A percentile compares a stretch with the other conserved stretches of the same genome.
Evolutionary conservation across 2,113 vertebrate genomes (phyloP).

Genomic region (Psilopogon haemacephalus): DNA sequence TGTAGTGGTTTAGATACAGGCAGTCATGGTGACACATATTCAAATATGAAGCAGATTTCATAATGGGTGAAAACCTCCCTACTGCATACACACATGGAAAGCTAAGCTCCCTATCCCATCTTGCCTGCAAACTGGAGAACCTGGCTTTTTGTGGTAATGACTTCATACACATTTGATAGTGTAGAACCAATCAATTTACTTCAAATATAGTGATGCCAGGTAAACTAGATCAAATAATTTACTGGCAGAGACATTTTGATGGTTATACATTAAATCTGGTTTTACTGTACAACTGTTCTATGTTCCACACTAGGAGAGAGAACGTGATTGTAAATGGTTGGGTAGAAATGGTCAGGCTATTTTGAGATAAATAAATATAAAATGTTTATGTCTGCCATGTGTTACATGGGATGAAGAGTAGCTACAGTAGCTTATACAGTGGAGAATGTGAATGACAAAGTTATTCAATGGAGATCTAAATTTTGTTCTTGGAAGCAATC

Average conservation of each 20-base stretch:
- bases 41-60: not conserved
- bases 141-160: not conserved
- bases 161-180: not conserved
- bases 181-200: not conserved
- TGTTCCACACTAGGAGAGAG: not conserved
- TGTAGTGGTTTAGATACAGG: not conserved
- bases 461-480: not conserved
- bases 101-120: not conserved
- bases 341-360: not conserved
- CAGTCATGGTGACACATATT: not conserved
- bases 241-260: not conserved
- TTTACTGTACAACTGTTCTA: not conserved
- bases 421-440: not conserved
- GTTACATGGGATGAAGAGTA: not conserved
- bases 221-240: not conserved
- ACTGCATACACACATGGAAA: not conserved
- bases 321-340: not conserved
- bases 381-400: not conserved
- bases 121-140: not conserved
- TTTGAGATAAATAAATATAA: conserved; percentile 8
- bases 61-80: not conserved
- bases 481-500: not conserved
- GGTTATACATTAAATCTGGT: conserved; percentile 22
- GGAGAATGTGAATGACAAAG: not conserved
- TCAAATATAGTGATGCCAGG: not conserved